Base-by-base conservation (phyloP, 37 sponge, comb jelly and placozoan species). In the Crambe crambe region DNA sequence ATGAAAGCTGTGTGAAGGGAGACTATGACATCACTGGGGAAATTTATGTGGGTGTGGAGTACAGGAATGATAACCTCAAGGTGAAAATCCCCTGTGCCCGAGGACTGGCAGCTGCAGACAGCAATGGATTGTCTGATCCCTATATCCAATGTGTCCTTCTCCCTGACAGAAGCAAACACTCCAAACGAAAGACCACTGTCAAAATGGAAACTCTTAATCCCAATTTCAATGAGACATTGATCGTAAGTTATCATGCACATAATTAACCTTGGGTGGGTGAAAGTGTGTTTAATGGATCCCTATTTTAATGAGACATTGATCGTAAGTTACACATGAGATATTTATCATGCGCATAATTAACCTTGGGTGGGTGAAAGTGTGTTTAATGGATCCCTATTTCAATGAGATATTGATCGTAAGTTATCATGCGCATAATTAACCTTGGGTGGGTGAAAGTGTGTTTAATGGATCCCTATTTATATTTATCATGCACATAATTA, bases 111-210 rank as follows among this genome's bases (percentile, higher is more conserved):
- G 89, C 89, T 29, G 81, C 78, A n/a, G 73, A 75, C 58, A 88
- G 66, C 38, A 57, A 42, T 35, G 76, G 75, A 27, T 42, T 36
- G 66, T 88, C 89, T 21, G 61, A 88, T 51, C 89, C 88, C 57
- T 89, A 89, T 67, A 65, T 89, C 69, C 84, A 89, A 77, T 73
- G 70, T 38, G 84, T 84, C 57, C 76, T 89, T 56, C 85, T 89
- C 32, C 90, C 90, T 0, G 90, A 89, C 76, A 69, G 34, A 35
- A 80, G 75, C 75, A 89, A 89, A 40, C 41, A 74, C 56, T 75
- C 90, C 56, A 89, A 84, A 81, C 73, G 51, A 65, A 89, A 85
- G 65, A 89, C 90, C 2, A 54, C 27, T 6, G 51, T 80, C 54
- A 59, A 73, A n/a, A 62, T 42, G 64, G 76, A 85, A 70, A 84